These are phyloP conservation scores for Nothobranchius furzeri DNA, from an alignment of 2,113 vertebrate species.

Conservation along the genomic window DNA sequence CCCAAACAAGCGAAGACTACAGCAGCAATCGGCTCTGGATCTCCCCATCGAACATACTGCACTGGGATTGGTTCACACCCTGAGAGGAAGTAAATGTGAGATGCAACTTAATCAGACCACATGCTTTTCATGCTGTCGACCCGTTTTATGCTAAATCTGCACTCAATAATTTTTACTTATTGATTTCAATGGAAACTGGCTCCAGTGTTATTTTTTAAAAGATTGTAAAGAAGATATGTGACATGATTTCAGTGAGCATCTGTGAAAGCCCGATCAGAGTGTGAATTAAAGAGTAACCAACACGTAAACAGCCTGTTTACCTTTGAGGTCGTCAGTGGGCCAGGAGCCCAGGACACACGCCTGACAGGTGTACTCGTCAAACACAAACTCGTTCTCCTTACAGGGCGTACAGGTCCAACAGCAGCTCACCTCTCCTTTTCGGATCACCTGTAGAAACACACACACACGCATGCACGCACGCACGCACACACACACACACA, in stretches of 20 bases:
- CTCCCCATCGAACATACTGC: slow-evolving; percentile 94
- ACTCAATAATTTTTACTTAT: too few species aligned
- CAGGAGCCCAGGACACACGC: slow-evolving; percentile 92
- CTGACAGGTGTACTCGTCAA: slow-evolving; percentile 95
- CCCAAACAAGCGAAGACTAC: slow-evolving; percentile 96
- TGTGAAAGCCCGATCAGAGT: not conserved
- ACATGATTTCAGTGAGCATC: too few species aligned
- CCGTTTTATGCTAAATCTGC: too few species aligned
- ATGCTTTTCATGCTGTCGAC: too few species aligned
- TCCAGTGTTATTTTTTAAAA: too few species aligned
- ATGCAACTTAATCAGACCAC: too few species aligned
- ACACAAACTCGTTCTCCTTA: slow-evolving; percentile 97
- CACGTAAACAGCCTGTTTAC: slow-evolving; percentile 63
- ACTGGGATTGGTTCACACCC: slow-evolving; percentile 95
- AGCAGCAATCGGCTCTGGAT: slow-evolving; percentile 96
- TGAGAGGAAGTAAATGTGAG: slow-evolving; percentile 57
- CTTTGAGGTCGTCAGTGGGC: slow-evolving; percentile 93
- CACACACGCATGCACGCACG: not conserved
- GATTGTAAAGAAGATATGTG: too few species aligned
- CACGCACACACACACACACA: not conserved
- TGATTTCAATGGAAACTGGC: too few species aligned
- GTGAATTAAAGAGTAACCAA: slow-evolving; percentile 31
- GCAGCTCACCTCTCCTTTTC: slow-evolving; percentile 98
- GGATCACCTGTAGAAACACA: slow-evolving; percentile 86
- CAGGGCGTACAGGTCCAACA: slow-evolving; percentile 98